Evolutionary conservation across 2,797 vertebrate species (phyloP).

Genomic region (Danio tinwini): DNA sequence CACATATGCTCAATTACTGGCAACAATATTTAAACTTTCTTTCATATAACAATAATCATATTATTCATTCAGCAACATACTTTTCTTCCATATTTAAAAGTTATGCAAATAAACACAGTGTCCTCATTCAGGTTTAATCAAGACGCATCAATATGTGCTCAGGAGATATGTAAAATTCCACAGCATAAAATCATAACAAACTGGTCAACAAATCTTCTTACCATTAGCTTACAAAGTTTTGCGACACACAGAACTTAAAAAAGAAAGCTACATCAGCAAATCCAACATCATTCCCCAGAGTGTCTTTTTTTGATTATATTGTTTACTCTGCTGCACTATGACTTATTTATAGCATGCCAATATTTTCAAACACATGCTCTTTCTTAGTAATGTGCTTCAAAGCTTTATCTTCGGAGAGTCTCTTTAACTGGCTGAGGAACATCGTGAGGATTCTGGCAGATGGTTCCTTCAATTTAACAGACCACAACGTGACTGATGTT

Average conservation of each 20-base stretch:
- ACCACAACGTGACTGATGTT: slow-evolving; percentile 3
- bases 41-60: background rate
- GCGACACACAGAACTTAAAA: background rate
- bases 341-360: slow-evolving; percentile 17
- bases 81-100: background rate
- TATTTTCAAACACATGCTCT: slow-evolving; percentile 9
- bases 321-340: background rate
- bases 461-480: background rate
- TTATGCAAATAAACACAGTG: background rate
- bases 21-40: background rate
- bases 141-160: background rate
- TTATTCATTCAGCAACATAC: background rate
- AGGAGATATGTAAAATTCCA: background rate
- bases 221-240: background rate
- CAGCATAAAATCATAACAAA: background rate
- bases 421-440: slow-evolving; percentile 1
- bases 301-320: slow-evolving; percentile 21
- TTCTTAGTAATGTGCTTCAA: background rate
- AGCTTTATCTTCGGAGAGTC: slow-evolving; percentile 2
- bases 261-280: background rate
- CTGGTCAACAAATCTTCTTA: background rate
- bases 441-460: slow-evolving; percentile 23
- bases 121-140: background rate
- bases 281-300: background rate
- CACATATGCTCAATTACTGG: no score